A percentile compares a stretch with the other conserved stretches of the same genome.
Evolutionary conservation across 2,797 vertebrate genomes (phyloP).

Genomic region (Merluccius polli): DNA sequence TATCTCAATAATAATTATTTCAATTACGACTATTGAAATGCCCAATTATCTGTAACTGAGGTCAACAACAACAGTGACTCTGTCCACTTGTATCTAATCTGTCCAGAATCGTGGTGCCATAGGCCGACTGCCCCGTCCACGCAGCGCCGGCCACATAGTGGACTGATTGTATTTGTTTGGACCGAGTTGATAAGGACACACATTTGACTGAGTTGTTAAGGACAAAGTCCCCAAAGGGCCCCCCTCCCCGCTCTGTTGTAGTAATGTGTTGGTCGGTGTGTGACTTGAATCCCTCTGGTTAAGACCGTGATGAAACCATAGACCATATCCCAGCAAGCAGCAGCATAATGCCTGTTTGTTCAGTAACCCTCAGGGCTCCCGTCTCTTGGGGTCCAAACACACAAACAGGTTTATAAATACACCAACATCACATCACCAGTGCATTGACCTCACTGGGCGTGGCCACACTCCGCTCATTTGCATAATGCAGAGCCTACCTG

Average conservation of each 20-base stretch:
- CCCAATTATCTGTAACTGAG: neutral
- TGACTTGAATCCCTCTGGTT: neutral
- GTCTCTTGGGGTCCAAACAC: neutral
- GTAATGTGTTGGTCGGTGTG: neutral
- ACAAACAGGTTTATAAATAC: conserved; percentile 3
- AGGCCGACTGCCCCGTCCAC: neutral
- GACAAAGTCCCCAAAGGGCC: neutral
- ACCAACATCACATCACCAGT: neutral
- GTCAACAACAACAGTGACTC: neutral
- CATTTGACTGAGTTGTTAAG: neutral
- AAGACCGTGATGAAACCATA: neutral
- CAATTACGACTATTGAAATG: neutral
- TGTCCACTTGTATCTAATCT: neutral
- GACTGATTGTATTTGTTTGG: neutral
- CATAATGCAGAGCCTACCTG: neutral
- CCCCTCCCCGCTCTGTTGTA: no score
- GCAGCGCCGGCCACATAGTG: neutral
- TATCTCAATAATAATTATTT: no score
- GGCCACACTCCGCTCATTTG: neutral
- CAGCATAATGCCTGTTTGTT: neutral
- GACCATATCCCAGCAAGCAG: neutral
- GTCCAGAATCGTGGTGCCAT: neutral
- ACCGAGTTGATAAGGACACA: neutral
- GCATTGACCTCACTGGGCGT: neutral
- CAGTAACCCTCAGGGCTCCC: neutral